A percentile compares a stretch with the other conserved stretches of the same genome.
phyloP scores from a whole-genome alignment of 35 echinoderm and acorn worm genomes.

The Heliocidaris tuberculata region DNA sequence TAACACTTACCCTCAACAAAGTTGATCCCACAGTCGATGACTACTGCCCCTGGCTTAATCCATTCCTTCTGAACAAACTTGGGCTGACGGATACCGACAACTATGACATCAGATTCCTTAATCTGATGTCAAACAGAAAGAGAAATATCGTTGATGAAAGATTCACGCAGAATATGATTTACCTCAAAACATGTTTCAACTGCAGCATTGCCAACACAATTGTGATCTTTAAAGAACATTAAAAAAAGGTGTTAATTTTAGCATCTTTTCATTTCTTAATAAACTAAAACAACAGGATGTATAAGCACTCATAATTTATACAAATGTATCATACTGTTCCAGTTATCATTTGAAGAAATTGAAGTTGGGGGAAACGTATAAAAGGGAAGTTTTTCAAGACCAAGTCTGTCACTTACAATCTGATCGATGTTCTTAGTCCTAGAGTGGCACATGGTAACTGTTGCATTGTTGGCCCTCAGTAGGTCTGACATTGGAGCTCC shows the following conservation, averaged over 20 bases:
- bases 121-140: constrained; percentile 52
- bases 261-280: too few species aligned
- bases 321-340: too few species aligned
- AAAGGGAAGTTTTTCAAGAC: not conserved
- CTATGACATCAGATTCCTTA: constrained; percentile 76
- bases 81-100: constrained; percentile 84
- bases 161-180: not conserved
- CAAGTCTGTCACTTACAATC: constrained; percentile 65
- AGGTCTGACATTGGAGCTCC: constrained; percentile 95
- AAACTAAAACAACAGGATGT: too few species aligned
- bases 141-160: not conserved
- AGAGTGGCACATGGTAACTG: constrained; percentile 96
- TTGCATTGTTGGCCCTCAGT: constrained; percentile 83
- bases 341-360: too few species aligned
- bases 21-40: constrained; percentile 97
- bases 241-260: not conserved
- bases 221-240: too few species aligned
- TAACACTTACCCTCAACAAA: constrained; percentile 73
- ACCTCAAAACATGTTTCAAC: too few species aligned
- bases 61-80: constrained; percentile 91
- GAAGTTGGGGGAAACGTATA: not conserved
- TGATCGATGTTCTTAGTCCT: constrained; percentile 72
- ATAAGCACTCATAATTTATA: too few species aligned
- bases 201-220: too few species aligned
- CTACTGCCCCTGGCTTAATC: constrained; percentile 89